These are phyloP conservation scores for Engraulis encrasicolus DNA, from an alignment of 2,113 vertebrate species.

Conservation along the genomic window DNA sequence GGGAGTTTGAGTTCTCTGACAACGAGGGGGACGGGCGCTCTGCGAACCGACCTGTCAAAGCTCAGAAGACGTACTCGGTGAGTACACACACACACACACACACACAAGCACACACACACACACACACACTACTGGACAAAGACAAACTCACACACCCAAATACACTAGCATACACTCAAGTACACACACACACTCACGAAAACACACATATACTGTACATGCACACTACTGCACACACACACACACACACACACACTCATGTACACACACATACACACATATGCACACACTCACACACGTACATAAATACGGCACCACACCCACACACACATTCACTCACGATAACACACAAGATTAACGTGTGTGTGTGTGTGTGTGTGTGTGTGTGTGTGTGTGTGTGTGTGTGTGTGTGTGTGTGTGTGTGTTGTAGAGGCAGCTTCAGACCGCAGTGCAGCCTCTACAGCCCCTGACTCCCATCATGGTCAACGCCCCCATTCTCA, in stretches of 20 bases:
- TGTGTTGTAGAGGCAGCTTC: not conserved
- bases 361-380: too few relatives aligned
- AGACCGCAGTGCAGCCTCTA: not conserved
- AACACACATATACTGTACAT: too few relatives aligned
- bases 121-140: not conserved
- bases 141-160: not conserved
- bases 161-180: not conserved
- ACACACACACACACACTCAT: too few relatives aligned
- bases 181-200: not conserved
- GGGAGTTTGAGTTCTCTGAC: conserved; percentile 62
- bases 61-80: too few relatives aligned
- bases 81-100: not conserved
- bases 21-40: conserved; percentile 63
- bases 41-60: not conserved
- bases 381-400: too few relatives aligned
- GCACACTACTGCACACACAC: too few relatives aligned
- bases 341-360: not conserved
- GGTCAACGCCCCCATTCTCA: not conserved
- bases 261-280: not conserved
- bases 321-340: not conserved
- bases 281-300: not conserved
- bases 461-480: too few relatives aligned
- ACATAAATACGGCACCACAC: not conserved
- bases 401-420: not conserved
- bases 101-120: not conserved